These are phyloP conservation scores for Argya squamiceps DNA, from an alignment of 2,797 vertebrate species.

Conservation along the genomic window DNA sequence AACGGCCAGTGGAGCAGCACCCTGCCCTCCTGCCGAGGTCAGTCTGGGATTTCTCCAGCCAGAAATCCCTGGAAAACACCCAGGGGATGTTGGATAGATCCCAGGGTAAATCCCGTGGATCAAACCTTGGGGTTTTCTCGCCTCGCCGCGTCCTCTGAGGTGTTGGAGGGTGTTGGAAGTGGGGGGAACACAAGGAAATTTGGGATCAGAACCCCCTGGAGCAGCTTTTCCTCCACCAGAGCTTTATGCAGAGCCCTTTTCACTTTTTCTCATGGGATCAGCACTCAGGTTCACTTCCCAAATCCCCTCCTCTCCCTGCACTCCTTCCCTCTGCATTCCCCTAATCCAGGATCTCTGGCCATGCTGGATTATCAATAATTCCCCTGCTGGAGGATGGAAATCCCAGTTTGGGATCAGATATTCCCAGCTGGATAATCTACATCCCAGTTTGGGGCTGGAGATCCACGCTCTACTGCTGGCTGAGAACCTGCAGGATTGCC, in stretches of 20 bases:
- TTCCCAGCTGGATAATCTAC: not conserved
- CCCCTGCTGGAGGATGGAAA: not conserved
- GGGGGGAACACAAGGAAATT: not conserved
- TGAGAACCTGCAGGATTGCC: not conserved
- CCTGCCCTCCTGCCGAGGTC: conserved; percentile 89
- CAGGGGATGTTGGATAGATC: not conserved
- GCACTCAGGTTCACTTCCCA: not conserved
- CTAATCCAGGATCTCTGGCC: not conserved
- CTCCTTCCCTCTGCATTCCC: not conserved
- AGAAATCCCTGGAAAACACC: not conserved
- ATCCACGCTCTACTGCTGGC: not conserved
- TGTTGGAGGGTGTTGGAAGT: not conserved
- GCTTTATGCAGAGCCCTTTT: not conserved
- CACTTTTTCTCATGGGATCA: not conserved
- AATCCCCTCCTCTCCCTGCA: conserved; percentile 18
- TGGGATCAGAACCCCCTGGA: not conserved
- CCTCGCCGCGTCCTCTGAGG: not conserved
- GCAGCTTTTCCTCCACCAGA: not conserved
- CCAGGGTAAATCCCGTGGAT: accelerated
- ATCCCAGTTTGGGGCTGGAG: not conserved
- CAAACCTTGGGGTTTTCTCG: not conserved
- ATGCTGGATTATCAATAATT: not conserved
- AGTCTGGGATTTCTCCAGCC: not conserved
- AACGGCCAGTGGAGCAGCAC: conserved; percentile 94
- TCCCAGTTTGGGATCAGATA: not conserved